Evolutionary conservation across 2,797 vertebrate species (phyloP).

Genomic region (Gymnothorax reevesii): DNA sequence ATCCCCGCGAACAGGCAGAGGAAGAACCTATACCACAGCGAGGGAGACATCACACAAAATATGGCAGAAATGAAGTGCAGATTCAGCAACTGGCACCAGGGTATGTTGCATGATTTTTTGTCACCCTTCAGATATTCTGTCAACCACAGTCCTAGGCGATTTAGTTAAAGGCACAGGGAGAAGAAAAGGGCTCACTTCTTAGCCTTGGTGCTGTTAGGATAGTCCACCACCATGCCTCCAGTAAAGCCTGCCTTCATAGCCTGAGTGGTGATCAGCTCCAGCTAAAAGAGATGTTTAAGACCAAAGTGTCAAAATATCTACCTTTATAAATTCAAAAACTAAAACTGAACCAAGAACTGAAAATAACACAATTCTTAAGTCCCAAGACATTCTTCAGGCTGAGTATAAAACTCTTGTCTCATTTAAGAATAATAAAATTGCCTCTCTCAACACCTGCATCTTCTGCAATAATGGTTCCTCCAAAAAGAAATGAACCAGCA

Average conservation of each 20-base stretch:
- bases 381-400: too few species aligned
- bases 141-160: too few species aligned
- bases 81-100: neutral
- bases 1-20: slow-evolving; percentile 89
- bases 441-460: neutral
- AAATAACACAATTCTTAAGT: neutral
- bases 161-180: too few species aligned
- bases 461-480: neutral
- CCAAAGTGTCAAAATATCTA: neutral
- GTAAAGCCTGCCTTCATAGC: slow-evolving; percentile 93
- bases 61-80: neutral
- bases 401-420: neutral
- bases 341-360: neutral
- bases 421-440: neutral
- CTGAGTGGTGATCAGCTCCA: slow-evolving; percentile 91
- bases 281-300: slow-evolving; percentile 62
- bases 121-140: neutral
- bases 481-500: neutral
- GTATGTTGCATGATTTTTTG: neutral
- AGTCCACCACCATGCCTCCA: slow-evolving; percentile 94
- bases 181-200: slow-evolving; percentile 84
- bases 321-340: neutral
- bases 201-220: slow-evolving; percentile 93
- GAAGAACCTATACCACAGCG: slow-evolving; percentile 81
- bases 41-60: neutral